A percentile compares a stretch with the other conserved stretches of the same genome.
These are phyloP conservation scores for Cryptoblepharus egeriae DNA, from an alignment of 2,797 vertebrate species.

Conservation along the genomic window DNA sequence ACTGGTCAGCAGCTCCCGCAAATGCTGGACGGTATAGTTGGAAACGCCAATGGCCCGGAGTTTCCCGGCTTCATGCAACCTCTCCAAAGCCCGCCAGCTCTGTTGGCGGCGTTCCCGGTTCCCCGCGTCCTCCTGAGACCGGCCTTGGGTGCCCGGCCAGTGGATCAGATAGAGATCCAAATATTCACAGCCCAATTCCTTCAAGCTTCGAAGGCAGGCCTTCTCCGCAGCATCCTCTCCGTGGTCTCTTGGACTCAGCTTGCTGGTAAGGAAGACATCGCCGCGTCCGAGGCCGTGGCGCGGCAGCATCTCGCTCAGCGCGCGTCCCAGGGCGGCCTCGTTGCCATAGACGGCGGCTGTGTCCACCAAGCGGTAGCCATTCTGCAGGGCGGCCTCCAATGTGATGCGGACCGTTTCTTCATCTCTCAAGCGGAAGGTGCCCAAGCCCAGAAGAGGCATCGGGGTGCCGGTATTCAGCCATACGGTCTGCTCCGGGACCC, in stretches of 20 bases:
- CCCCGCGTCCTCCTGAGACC: slow-evolving; percentile 70
- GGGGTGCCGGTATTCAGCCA: slow-evolving; percentile 75
- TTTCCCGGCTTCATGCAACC: slow-evolving; percentile 75
- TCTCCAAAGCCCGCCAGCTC: slow-evolving; percentile 82
- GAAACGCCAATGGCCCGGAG: slow-evolving; percentile 85
- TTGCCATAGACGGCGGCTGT: slow-evolving; percentile 84
- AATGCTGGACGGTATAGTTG: slow-evolving; percentile 82
- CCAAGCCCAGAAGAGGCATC: slow-evolving; percentile 85
- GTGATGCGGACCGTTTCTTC: slow-evolving; percentile 66
- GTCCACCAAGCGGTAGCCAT: slow-evolving; percentile 85
- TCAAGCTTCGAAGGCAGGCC: slow-evolving; percentile 78
- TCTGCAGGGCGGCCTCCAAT: slow-evolving; percentile 80
- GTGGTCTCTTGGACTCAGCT: slow-evolving; percentile 81
- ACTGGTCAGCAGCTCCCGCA: slow-evolving; percentile 75
- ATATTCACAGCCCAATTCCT: slow-evolving; percentile 79
- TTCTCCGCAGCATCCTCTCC: slow-evolving; percentile 71
- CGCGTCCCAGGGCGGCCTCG: slow-evolving; percentile 78
- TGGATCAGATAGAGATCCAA: slow-evolving; percentile 88
- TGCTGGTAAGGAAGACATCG: slow-evolving; percentile 84
- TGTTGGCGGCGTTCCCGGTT: slow-evolving; percentile 77
- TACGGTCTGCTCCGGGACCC: background rate
- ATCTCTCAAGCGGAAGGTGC: slow-evolving; percentile 79
- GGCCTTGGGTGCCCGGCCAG: slow-evolving; percentile 85
- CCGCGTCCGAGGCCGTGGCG: slow-evolving; percentile 76
- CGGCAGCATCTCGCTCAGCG: slow-evolving; percentile 78